phyloP scores from a whole-genome alignment of 2,113 vertebrate genomes.

The Plotosus lineatus region DNA sequence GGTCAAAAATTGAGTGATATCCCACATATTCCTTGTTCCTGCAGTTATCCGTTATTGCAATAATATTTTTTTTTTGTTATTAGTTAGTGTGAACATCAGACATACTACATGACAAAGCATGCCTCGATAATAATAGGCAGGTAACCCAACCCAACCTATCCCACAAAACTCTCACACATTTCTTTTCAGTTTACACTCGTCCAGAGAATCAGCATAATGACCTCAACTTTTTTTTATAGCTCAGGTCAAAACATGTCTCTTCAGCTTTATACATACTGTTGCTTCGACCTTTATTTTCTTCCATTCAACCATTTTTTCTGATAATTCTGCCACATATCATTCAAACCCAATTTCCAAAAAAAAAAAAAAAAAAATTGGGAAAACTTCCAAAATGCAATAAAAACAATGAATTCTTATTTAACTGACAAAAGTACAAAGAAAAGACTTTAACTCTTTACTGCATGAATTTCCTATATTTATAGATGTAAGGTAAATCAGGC shows the following conservation, averaged over 20 bases:
- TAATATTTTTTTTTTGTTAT: background rate
- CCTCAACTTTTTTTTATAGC: background rate
- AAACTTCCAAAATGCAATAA: too few relatives aligned
- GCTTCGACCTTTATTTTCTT: background rate
- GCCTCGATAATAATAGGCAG: background rate
- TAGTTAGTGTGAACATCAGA: background rate
- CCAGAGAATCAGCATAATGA: background rate
- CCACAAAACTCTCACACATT: background rate
- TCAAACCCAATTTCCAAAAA: too few relatives aligned
- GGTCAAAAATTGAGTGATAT: too few relatives aligned
- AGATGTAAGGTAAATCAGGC: too few relatives aligned
- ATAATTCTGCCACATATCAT: background rate
- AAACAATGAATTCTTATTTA: too few relatives aligned
- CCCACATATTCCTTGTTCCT: background rate
- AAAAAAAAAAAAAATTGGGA: too few relatives aligned
- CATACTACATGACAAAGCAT: background rate
- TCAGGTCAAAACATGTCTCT: background rate
- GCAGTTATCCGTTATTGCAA: background rate
- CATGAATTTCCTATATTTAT: too few relatives aligned
- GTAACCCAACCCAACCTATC: background rate
- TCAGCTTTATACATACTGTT: background rate
- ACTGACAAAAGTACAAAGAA: too few relatives aligned
- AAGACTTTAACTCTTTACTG: too few relatives aligned
- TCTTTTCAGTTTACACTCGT: background rate
- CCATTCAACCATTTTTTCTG: background rate